Base-by-base conservation (phyloP, 1,140 invertebrate genomes). In the Lepidurus arcticus region DNA sequence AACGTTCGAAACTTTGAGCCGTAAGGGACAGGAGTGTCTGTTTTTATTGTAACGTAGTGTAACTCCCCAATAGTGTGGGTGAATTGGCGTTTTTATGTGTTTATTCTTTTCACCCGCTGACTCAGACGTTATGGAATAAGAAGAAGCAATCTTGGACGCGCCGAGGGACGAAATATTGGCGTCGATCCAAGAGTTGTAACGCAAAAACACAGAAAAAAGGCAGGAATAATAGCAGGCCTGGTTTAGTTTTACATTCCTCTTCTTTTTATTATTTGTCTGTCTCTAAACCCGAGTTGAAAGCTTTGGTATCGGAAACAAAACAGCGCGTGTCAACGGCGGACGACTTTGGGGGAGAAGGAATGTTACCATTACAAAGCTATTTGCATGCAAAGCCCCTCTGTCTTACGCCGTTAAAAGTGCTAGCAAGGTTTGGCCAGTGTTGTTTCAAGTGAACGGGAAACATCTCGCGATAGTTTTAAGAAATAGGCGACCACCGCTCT, bases 311-410 rank as follows among this genome's bases (percentile, higher is more conserved):
- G 53, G 21, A 65, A 65, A 65, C 53, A 65, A 65, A 65, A 65
- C 53, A 65, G 53, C 53, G 21, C 53, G 53, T 65, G 53, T 65
- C 53, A 65, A 65, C 53, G 53, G n/a, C 53, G 53, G 13, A 65
- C 21, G 53, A 21, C 53, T 65, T 16, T 65, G 0, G 53, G 53
- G 16, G 16, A 65, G 13, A 21, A 65, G 53, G 53, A 65, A 65
- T 65, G 53, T 65, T 65, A 65, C 53, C 16, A 65, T 65, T 65
- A 65, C 53, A 13, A 9, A 65, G 53, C 53, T 65, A 65, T 65
- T 65, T 65, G 53, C 53, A 65, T 65, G 53, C 53, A 65, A 65
- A 65, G 53, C 21, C 53, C 53, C 53, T 65, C 53, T 7, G 13
- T 65, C 53, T 7, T 65, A 16, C 21, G 53, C 21, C 21, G 53